Percentiles rank a stretch among this genome's conserved stretches.
phyloP scores from a whole-genome alignment of 2,797 vertebrate genomes.

The Rhinogobio ventralis region DNA sequence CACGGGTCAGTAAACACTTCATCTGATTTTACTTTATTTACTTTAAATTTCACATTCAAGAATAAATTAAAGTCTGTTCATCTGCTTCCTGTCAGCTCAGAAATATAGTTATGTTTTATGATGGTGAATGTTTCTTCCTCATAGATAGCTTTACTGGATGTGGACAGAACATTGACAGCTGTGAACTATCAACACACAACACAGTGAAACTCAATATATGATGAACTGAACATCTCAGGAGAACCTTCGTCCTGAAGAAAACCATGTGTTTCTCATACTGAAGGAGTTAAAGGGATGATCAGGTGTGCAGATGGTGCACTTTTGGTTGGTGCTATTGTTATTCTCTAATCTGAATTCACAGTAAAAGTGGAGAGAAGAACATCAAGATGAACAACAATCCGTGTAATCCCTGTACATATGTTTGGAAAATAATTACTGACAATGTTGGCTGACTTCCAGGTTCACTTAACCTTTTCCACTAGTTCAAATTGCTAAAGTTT shows the following conservation, averaged over 20 bases:
- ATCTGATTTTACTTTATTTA: not conserved
- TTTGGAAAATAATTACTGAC: not conserved
- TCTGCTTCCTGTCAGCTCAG: not conserved
- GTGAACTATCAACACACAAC: too few relatives aligned
- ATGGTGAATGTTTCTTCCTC: not conserved
- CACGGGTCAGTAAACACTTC: not conserved
- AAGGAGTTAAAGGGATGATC: too few relatives aligned
- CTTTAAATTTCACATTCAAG: not conserved
- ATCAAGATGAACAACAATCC: not conserved
- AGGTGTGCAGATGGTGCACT: too few relatives aligned
- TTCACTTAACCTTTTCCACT: not conserved
- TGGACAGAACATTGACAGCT: not conserved
- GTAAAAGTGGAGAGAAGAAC: not conserved
- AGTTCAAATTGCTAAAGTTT: not conserved
- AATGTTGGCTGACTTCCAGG: not conserved
- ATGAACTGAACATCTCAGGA: not conserved
- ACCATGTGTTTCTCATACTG: too few relatives aligned
- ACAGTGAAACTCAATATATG: not conserved
- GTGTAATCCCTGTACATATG: not conserved
- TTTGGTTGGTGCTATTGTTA: too few relatives aligned
- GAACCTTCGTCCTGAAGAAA: not conserved
- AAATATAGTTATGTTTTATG: not conserved
- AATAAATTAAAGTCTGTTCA: too few relatives aligned
- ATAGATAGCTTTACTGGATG: not conserved
- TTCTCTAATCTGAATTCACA: not conserved